phyloP scores from a whole-genome alignment of 2,888 invertebrate species.

The Cantharis rustica region DNA sequence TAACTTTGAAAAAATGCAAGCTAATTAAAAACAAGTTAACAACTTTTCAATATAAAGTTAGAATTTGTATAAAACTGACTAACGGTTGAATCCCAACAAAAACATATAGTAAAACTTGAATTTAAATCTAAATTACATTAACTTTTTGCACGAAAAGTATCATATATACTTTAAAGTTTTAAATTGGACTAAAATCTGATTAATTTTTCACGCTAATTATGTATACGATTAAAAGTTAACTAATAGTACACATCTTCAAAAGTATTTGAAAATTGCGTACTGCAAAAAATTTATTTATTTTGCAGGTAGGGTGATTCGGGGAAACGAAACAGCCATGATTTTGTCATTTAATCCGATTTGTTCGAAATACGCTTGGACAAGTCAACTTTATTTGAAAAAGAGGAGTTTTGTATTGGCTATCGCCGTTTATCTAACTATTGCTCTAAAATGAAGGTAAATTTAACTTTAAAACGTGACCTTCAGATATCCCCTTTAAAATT shows the following conservation, averaged over 20 bases:
- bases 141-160: not conserved
- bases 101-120: not conserved
- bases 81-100: not conserved
- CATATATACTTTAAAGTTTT: not conserved
- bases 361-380: no score
- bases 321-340: no score
- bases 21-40: not conserved
- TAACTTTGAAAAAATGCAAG: not conserved
- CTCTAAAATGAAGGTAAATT: no score
- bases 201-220: not conserved
- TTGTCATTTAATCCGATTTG: no score
- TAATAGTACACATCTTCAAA: not conserved
- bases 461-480: no score
- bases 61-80: not conserved
- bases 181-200: not conserved
- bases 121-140: not conserved
- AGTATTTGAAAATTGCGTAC: no score
- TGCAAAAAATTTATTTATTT: not conserved
- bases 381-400: no score
- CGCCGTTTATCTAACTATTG: no score
- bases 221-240: not conserved
- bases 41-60: not conserved
- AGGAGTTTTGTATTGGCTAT: no score
- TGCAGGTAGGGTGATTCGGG: not conserved
- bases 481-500: no score